Conservation (phyloP, 92 coral and sea anemone species). For the Metridium senile region DNA sequence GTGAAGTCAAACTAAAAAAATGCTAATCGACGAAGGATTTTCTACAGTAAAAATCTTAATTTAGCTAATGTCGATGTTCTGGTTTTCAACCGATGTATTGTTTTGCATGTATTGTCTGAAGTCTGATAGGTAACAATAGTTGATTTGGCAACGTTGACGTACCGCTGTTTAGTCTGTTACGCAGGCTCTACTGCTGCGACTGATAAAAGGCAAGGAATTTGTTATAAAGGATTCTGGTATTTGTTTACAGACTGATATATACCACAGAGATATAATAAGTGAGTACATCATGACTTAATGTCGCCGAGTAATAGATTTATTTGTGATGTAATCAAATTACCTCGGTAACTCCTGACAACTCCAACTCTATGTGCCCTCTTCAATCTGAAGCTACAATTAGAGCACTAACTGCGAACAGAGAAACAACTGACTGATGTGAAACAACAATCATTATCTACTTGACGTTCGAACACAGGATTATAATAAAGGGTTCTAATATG, state of each 20-base stretch:
- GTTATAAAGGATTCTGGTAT: not conserved
- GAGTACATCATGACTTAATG: not conserved
- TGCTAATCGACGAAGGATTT: not conserved
- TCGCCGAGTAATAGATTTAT: not conserved
- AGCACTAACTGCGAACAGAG: not conserved
- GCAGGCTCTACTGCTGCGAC: not conserved
- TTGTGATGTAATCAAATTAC: not conserved
- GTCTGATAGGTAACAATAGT: not conserved
- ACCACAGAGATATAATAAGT: not conserved
- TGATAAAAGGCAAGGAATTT: not conserved
- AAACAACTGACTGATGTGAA: not conserved
- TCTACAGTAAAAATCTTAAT: not conserved
- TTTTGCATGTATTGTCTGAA: not conserved
- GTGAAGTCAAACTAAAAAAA: not conserved
- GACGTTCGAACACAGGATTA: not conserved
- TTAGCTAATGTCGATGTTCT: not conserved
- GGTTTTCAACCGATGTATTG: not conserved
- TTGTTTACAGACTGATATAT: not conserved
- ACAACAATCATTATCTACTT: not conserved
- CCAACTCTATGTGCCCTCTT: no score
- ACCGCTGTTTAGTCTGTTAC: not conserved
- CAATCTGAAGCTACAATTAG: not conserved
- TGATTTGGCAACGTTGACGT: conserved; percentile 21
- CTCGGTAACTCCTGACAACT: not conserved
- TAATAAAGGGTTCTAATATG: conserved; percentile 7